Base-by-base conservation (phyloP, 2,113 vertebrate species). In the Ictalurus furcatus region DNA sequence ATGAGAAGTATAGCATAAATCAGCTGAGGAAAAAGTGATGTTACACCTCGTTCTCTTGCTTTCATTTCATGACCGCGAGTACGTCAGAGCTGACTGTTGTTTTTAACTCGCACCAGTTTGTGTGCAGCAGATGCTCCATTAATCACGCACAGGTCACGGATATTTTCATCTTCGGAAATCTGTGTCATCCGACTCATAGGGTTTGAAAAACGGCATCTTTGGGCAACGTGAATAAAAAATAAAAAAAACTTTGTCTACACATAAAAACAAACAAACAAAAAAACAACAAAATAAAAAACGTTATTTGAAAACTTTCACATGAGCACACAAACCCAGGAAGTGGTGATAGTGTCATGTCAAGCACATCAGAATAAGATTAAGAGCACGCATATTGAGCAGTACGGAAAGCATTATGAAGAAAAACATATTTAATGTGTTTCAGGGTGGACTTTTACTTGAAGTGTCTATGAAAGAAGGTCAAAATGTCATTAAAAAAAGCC, bases 1-100 rank as follows among this genome's bases (percentile, higher is more conserved):
- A 83, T 59, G 34, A 59, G 59, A 40, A 82, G 30, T 59, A 82
- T 21, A 37, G n/a, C 17, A 82, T 59, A 82, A 82, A 82, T 82
- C 80, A 82, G 30, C 56, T 59, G 80, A 59, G 54, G 7, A 44
- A 25, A 80, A 80, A 54, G 52, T 28, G 13, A 80, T 0, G 74
- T 80, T 59, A 21, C n/a, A 80, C 80, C 80, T 82, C 30, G 13
- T 82, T 82, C 34, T 59, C 9, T 37, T 82, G 37, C n/a, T 82
- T 37, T 23, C 30, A 21, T 82, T 59, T 23, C 30, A 11, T 37
- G 80, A 6, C 30, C 11, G 6, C 19, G 59, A 37, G 56, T 23
- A 37, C 59, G 54, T 8, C 78, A 58, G 28, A 30, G 19, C 8
- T 37, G 80, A 83, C 19, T 11, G n/a, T 58, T 82, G 30, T 82